These are phyloP conservation scores for Lasioglossum figueresi DNA, from an alignment of 2,888 invertebrate genomes.

Conservation along the genomic window DNA sequence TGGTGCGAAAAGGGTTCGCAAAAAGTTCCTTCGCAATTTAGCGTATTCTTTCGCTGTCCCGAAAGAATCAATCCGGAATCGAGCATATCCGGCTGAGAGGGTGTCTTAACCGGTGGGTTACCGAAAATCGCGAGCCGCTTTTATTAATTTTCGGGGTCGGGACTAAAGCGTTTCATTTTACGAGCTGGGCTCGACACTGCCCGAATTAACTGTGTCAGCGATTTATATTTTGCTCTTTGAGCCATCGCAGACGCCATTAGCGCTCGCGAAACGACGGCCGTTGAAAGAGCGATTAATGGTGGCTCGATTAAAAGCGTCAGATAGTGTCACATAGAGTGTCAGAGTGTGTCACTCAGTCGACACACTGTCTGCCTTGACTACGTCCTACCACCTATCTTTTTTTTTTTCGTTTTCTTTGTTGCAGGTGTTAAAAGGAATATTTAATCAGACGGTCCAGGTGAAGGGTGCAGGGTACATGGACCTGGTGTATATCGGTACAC, in stretches of 20 bases:
- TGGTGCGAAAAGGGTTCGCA: neutral
- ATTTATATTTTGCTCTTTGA: constrained; percentile 48
- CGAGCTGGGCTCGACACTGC: neutral
- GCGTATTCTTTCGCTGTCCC: neutral
- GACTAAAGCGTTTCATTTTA: constrained; percentile 24
- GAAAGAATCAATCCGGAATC: constrained; percentile 1
- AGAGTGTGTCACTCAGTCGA: too few relatives aligned
- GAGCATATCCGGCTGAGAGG: neutral
- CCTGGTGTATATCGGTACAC: constrained; percentile 55
- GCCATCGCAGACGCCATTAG: constrained; percentile 43
- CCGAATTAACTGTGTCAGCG: constrained; percentile 43
- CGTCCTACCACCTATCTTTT: neutral
- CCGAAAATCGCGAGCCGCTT: neutral
- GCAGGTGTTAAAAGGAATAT: constrained; percentile 56
- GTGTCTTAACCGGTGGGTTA: neutral
- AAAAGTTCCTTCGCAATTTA: neutral
- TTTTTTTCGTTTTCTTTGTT: neutral
- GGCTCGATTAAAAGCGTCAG: too few relatives aligned
- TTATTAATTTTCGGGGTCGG: neutral
- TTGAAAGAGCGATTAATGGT: too few relatives aligned
- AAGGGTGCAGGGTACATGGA: constrained; percentile 72
- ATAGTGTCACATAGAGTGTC: too few relatives aligned
- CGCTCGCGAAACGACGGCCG: constrained; percentile 51
- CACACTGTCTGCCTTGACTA: neutral
- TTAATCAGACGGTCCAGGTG: constrained; percentile 65